Evolutionary conservation across 2,113 vertebrate genomes (phyloP), one percentile per base, ranked within the genome.

Genomic region (Microtus pennsylvanicus): DNA sequence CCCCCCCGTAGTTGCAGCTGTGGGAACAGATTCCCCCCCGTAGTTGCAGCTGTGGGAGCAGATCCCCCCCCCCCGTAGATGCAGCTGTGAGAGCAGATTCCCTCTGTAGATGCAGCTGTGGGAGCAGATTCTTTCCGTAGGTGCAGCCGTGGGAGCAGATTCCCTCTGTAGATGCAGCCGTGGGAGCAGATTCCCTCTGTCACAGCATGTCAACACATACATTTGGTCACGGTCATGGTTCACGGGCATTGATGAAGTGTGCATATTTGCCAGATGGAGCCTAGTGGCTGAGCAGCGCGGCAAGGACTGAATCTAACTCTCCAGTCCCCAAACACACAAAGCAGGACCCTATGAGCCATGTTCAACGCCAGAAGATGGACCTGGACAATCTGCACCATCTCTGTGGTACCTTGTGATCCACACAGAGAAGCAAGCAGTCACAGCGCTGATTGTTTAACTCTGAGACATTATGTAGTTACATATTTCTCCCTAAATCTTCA

Each of bases 401-500:
- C 52, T 74, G 26, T 26, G 26, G 81, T 14, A 16, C 13, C 80
- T 74, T 80, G 42, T 55, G 69, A 72, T 10, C 55, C n/a, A 42
- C 0, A 67, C 0, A 61, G 85, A 55, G 61, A 58, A 75, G 85
- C 10, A 2, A 33, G 38, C 7, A 22, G 45, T 61, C 65, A 52
- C 14, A 65, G 80, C 2, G 52, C 13, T 19, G 42, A 35, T 63
- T 70, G 55, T 52, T 85, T 83, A 65, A 55, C 80, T 30, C 63
- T 3, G 26, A 89, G 65, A 42, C 50, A 38, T 35, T n/a, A 2
- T 50, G 63, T 28, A 28, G 52, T 76, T 24, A 30, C 19, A 12
- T 9, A 80, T 86, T 82, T 90, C 89, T 86, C 69, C 74, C 67
- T 74, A 76, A 77, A 42, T 88, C 75, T 28, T 92, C 75, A 58